A percentile compares a stretch with the other conserved stretches of the same genome.
Evolutionary conservation across 2,888 invertebrate genomes (phyloP).

Genomic region (Antitype chi): DNA sequence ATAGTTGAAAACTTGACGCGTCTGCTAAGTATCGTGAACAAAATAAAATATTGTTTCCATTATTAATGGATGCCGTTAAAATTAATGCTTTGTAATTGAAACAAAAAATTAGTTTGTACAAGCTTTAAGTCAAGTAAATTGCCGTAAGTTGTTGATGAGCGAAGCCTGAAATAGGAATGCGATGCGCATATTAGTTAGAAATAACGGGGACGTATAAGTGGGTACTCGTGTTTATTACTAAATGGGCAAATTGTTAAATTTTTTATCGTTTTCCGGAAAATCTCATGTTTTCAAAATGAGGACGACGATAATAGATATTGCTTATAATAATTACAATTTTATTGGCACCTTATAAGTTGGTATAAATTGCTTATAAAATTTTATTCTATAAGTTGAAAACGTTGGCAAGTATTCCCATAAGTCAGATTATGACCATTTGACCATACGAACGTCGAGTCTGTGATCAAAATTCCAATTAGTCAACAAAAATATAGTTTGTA

Average conservation of each 20-base stretch:
- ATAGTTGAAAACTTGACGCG: constrained; percentile 79
- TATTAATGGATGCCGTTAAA: constrained; percentile 62
- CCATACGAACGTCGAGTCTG: not conserved
- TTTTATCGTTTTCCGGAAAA: not conserved
- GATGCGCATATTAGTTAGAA: not conserved
- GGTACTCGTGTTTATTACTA: not conserved
- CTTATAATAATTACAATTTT: not conserved
- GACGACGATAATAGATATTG: not conserved
- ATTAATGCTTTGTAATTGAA: constrained; percentile 50
- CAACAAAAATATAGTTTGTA: not conserved
- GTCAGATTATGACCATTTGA: too few species aligned
- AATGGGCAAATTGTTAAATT: not conserved
- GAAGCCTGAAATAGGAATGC: not conserved
- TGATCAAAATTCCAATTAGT: not conserved
- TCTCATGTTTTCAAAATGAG: not conserved
- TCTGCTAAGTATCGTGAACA: constrained; percentile 65
- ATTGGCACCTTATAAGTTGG: not conserved
- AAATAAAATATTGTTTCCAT: constrained; percentile 64
- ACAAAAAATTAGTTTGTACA: constrained; percentile 38
- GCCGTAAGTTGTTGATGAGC: constrained; percentile 15
- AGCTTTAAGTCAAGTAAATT: constrained; percentile 23
- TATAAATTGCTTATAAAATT: not conserved
- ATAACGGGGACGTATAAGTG: not conserved
- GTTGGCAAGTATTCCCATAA: not conserved
- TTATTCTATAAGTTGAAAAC: not conserved